Evolutionary conservation across 2,888 invertebrate species (phyloP).

Genomic region (Emmelina monodactyla): DNA sequence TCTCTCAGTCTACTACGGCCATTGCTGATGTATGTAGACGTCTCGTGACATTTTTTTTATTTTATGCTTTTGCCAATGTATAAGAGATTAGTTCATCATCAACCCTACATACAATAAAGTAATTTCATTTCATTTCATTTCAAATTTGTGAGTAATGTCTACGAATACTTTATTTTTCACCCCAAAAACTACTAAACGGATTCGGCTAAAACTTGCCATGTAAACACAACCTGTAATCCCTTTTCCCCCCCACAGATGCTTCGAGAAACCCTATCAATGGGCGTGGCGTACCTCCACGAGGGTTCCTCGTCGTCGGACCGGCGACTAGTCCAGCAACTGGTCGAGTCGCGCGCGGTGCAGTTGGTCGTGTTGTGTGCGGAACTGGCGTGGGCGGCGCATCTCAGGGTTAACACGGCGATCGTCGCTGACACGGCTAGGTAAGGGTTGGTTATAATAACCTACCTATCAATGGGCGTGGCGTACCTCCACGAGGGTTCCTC

Average conservation of each 20-base stretch:
- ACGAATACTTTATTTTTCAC: not conserved
- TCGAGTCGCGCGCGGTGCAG: slow-evolving; percentile 92
- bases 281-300: slow-evolving; percentile 97
- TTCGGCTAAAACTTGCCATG: too few relatives aligned
- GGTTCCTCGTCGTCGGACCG: slow-evolving; percentile 87
- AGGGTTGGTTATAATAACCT: too few relatives aligned
- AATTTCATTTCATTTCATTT: not conserved
- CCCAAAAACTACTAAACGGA: not conserved
- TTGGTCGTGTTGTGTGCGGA: slow-evolving; percentile 88
- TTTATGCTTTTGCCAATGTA: too few relatives aligned
- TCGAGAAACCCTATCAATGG: slow-evolving; percentile 90
- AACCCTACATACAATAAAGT: too few relatives aligned
- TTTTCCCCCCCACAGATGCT: slow-evolving; percentile 65
- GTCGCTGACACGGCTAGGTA: slow-evolving; percentile 92
- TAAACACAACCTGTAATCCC: not conserved
- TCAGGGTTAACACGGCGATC: slow-evolving; percentile 92
- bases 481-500: slow-evolving; percentile 96
- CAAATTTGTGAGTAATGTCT: not conserved
- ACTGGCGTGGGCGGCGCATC: slow-evolving; percentile 85
- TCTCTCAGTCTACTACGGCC: too few relatives aligned
- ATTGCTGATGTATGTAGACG: too few relatives aligned
- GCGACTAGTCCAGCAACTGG: slow-evolving; percentile 90
- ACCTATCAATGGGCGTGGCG: slow-evolving; percentile 97
- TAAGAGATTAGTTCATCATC: too few relatives aligned
- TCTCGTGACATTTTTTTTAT: too few relatives aligned